phyloP scores from a whole-genome alignment of 2,113 vertebrate genomes.

The Vidua chalybeata region DNA sequence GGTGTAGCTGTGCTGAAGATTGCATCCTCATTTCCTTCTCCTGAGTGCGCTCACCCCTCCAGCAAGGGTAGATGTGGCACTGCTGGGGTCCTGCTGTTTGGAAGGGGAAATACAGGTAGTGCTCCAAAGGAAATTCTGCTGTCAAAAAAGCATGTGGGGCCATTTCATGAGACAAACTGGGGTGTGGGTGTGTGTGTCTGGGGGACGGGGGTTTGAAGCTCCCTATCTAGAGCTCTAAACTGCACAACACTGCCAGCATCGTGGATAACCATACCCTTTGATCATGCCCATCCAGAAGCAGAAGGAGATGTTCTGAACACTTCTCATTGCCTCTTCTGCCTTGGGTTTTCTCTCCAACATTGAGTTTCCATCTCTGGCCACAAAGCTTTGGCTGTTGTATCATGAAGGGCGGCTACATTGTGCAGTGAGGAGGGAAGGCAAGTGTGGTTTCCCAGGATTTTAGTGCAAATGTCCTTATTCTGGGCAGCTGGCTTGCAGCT shows the following conservation, averaged over 20 bases:
- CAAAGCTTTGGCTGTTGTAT: neutral
- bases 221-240: neutral
- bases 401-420: neutral
- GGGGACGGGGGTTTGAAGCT: neutral
- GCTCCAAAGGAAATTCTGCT: neutral
- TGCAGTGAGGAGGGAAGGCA: rapidly evolving
- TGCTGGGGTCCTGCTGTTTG: neutral
- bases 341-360: neutral
- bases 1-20: neutral
- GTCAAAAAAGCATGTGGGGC: neutral
- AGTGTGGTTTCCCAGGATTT: neutral
- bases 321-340: neutral
- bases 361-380: neutral
- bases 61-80: rapidly evolving
- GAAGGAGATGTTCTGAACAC: neutral
- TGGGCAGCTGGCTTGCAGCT: neutral
- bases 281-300: neutral
- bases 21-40: neutral
- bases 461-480: neutral
- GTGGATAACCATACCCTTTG: rapidly evolving
- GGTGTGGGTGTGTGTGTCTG: neutral
- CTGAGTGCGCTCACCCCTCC: neutral
- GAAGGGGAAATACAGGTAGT: neutral
- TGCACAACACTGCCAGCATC: neutral
- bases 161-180: neutral